Percentiles rank a stretch among this genome's conserved stretches.
These are phyloP conservation scores for Caenorhabditis latens DNA, from an alignment of 1,140 invertebrate species.

Conservation along the genomic window DNA sequence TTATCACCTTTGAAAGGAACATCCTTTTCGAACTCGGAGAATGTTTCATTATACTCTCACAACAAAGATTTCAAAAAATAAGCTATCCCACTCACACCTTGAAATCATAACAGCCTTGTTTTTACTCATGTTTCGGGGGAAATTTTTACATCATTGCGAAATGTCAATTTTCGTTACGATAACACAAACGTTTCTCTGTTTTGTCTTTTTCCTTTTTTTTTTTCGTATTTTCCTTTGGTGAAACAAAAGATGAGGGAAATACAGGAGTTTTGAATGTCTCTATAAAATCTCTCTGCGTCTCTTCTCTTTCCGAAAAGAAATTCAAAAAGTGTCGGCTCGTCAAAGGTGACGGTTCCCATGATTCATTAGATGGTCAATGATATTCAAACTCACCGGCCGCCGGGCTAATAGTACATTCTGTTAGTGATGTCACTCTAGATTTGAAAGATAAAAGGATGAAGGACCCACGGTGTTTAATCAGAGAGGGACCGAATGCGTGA, in stretches of 20 bases:
- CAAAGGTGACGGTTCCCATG: conserved; percentile 25
- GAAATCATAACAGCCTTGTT: no score
- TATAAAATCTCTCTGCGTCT: background rate
- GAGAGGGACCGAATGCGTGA: background rate
- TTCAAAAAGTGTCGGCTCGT: background rate
- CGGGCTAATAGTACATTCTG: background rate
- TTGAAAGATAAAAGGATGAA: background rate
- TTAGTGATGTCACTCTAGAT: background rate
- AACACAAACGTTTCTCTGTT: background rate
- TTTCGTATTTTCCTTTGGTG: no score
- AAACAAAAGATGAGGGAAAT: no score
- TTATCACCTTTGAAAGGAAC: no score
- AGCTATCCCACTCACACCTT: no score
- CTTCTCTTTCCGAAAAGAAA: background rate
- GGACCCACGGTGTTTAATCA: background rate
- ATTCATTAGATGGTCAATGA: background rate
- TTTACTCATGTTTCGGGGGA: no score
- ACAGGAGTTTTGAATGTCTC: background rate
- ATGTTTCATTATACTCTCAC: no score
- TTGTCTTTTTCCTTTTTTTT: background rate
- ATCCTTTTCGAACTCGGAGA: no score
- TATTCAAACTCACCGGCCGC: background rate
- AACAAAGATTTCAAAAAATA: no score
- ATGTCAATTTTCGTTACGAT: background rate
- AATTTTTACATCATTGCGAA: no score